Percentiles rank a stretch among this genome's conserved stretches.
These are phyloP conservation scores for Falco punctatus DNA, from an alignment of 2,113 vertebrate genomes.

Conservation along the genomic window DNA sequence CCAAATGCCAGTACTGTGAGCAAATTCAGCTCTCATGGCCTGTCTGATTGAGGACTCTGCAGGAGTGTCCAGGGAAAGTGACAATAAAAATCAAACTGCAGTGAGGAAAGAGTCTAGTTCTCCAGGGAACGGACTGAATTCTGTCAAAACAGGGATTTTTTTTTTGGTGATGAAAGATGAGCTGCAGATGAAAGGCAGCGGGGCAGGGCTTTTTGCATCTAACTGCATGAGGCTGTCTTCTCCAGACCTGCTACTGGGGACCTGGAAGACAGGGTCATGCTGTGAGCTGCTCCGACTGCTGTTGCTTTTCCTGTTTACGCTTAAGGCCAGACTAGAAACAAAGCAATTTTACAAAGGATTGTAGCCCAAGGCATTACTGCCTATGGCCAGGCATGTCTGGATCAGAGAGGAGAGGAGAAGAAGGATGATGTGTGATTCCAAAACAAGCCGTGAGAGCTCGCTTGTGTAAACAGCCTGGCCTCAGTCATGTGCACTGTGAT, in stretches of 20 bases:
- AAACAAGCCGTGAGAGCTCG: rapidly evolving
- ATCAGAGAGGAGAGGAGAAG: neutral
- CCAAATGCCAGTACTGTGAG: neutral
- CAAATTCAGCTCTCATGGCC: neutral
- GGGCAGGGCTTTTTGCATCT: neutral
- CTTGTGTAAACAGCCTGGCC: neutral
- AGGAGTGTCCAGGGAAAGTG: neutral
- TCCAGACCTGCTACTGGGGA: neutral
- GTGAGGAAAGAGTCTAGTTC: neutral
- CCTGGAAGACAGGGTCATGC: neutral
- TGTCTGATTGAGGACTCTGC: neutral
- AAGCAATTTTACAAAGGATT: conserved; percentile 10
- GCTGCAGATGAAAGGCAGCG: neutral
- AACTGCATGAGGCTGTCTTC: neutral
- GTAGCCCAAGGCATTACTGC: neutral
- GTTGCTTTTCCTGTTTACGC: conserved; percentile 53
- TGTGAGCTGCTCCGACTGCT: neutral
- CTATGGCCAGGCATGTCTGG: conserved; percentile 22
- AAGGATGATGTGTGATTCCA: neutral
- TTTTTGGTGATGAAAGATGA: neutral
- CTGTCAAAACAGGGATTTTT: neutral
- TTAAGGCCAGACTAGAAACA: conserved; percentile 36
- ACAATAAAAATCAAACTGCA: rapidly evolving
- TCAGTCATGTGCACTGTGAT: rapidly evolving
- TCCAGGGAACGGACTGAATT: neutral